Evolutionary conservation across 1,140 invertebrate species (phyloP).

Genomic region (Drosophila leontia): DNA sequence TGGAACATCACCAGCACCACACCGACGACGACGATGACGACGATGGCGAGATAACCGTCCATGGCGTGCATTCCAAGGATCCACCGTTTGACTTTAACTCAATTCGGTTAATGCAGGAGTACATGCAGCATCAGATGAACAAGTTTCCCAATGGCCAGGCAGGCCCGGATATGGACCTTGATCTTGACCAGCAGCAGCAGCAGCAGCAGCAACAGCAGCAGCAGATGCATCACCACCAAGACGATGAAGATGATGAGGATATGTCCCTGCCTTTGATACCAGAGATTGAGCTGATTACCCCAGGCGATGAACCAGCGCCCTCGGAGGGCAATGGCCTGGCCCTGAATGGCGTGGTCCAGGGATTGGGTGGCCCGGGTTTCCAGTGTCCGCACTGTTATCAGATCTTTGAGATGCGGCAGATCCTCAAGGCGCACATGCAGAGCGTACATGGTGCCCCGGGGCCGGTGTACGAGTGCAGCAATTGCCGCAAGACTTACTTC

Average conservation of each 20-base stretch:
- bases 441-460: slow-evolving; percentile 76
- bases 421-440: slow-evolving; percentile 83
- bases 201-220: not conserved
- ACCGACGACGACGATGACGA: slow-evolving; percentile 24
- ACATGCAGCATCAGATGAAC: slow-evolving; percentile 81
- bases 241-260: slow-evolving; percentile 69
- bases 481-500: slow-evolving; percentile 83
- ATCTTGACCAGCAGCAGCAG: slow-evolving; percentile 40
- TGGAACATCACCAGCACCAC: slow-evolving; percentile 13
- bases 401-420: slow-evolving; percentile 81
- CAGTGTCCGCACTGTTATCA: slow-evolving; percentile 80
- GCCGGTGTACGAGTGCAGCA: slow-evolving; percentile 81
- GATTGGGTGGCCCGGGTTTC: slow-evolving; percentile 51
- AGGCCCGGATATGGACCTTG: slow-evolving; percentile 29
- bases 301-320: slow-evolving; percentile 60
- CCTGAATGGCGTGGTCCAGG: slow-evolving; percentile 26
- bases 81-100: slow-evolving; percentile 74
- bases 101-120: slow-evolving; percentile 80
- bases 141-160: slow-evolving; percentile 68
- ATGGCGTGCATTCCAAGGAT: slow-evolving; percentile 48
- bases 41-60: slow-evolving; percentile 62
- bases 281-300: slow-evolving; percentile 80
- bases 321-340: slow-evolving; percentile 26
- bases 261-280: slow-evolving; percentile 78
- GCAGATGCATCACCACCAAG: not conserved